Evolutionary conservation across 2,113 vertebrate genomes (phyloP), one percentile per base, ranked within the genome.

Genomic region (Zootoca vivipara): DNA sequence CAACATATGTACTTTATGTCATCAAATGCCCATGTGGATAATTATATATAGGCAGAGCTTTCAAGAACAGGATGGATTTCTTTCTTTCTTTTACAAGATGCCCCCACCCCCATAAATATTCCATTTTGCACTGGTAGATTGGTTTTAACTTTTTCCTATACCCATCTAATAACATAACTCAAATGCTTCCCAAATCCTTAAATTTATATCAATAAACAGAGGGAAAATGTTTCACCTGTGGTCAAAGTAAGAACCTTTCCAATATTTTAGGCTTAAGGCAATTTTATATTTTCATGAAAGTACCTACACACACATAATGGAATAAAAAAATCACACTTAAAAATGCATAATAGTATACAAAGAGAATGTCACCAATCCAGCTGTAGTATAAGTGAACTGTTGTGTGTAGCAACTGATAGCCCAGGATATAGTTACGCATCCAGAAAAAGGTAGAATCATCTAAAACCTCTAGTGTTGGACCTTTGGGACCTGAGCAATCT

Each of bases 171-270:
- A 8, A 28, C 65, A 30, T 73, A 62, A 70, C 78, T 87, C 62
- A 87, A 26, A 80, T 85, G 12, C 26, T 87, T 15, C 5, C 35
- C 1, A 38, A 84, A 62, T 79, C 75, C 80, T 90, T 89, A 78
- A 89, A 83, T 82, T 2, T 24, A 20, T 35, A 28, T 78, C 84
- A 28, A 38, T 77, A 86, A 87, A 83, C 35, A 85, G 24, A 2
- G 78, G 26, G 35, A 72, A 64, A 85, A 52, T 52, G 46, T 9
- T 52, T 52, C 46, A 52, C 46, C 46, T 52, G 46, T 52, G 46
- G 46, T 52, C 46, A 52, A 12, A 52, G 46, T 52, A 52, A 52
- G 8, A 46, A 52, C 10, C 10, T 52, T 52, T 52, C 46, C 46
- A 52, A 52, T 52, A 69, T 79, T 64, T 12, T 91, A 20, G 15